Conservation (phyloP, 2,113 vertebrate species). For the Ascaphus truei region DNA sequence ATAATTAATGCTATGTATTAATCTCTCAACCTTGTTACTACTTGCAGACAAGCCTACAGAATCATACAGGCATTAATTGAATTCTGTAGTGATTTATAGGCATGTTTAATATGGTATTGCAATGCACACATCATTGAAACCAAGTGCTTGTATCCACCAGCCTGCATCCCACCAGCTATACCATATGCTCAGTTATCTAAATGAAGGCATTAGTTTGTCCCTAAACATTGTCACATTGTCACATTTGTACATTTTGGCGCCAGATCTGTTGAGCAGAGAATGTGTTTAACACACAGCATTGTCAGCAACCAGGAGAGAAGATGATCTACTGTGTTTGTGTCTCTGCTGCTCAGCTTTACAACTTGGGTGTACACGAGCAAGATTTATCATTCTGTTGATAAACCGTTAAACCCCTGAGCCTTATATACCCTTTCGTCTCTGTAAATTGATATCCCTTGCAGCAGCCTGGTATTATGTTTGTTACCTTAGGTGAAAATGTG, state of each 20-base stretch:
- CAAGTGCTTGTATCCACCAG: background rate
- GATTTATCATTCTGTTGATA: constrained; percentile 1
- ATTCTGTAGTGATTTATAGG: background rate
- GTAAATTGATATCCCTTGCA: constrained; percentile 11
- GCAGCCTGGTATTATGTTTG: background rate
- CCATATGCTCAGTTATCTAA: constrained; percentile 8
- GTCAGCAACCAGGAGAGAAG: background rate
- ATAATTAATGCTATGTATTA: background rate
- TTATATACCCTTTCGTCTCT: background rate
- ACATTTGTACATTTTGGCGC: background rate
- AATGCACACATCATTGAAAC: background rate
- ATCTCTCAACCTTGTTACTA: background rate
- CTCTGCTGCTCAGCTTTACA: background rate
- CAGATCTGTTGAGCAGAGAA: background rate
- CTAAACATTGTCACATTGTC: constrained; percentile 12
- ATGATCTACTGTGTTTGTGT: background rate
- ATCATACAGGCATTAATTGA: background rate
- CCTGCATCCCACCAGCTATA: background rate
- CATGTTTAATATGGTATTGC: background rate
- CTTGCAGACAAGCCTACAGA: background rate
- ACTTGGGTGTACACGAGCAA: background rate
- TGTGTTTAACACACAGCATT: background rate
- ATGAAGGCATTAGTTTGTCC: background rate
- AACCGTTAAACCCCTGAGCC: background rate
- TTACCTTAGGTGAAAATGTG: constrained; percentile 12